Conservation (phyloP, 2,888 invertebrate genomes). For the Brachypterus glaber region DNA sequence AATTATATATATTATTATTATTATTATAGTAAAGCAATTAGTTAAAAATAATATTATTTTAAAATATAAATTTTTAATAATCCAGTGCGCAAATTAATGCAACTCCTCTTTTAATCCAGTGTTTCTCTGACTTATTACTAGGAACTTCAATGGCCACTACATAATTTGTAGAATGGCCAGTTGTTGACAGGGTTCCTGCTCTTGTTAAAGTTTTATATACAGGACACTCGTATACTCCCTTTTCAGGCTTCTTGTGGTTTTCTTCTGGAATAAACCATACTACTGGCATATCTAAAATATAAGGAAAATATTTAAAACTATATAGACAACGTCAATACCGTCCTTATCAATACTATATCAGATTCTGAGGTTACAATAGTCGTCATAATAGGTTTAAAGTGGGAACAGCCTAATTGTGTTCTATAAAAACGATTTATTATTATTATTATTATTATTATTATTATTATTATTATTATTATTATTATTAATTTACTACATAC, state of each 20-base stretch:
- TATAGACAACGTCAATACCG: no score
- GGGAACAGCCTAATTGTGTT: no score
- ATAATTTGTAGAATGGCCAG: conserved; percentile 61
- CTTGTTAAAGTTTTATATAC: conserved; percentile 56
- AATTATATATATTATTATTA: no score
- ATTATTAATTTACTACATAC: conserved; percentile 34
- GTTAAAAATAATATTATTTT: no score
- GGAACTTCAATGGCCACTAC: conserved; percentile 54
- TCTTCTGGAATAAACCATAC: conserved; percentile 62
- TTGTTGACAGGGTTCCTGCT: conserved; percentile 55
- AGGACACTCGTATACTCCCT: conserved; percentile 50
- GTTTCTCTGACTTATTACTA: conserved; percentile 44
- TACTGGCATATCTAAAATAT: conserved; percentile 53
- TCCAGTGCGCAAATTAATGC: conserved; percentile 49
- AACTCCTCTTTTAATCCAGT: conserved; percentile 56
- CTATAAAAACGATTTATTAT: no score
- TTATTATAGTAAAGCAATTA: no score
- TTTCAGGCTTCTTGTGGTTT: conserved; percentile 45
- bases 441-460: no score
- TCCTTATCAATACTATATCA: no score
- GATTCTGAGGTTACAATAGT: no score
- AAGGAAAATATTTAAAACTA: no score
- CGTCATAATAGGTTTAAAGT: no score
- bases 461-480: no score
- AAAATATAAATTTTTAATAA: conserved; percentile 34